Percentiles rank a stretch among this genome's conserved stretches.
phyloP scores from a whole-genome alignment of 2,797 vertebrate species.

The Molossus molossus region DNA sequence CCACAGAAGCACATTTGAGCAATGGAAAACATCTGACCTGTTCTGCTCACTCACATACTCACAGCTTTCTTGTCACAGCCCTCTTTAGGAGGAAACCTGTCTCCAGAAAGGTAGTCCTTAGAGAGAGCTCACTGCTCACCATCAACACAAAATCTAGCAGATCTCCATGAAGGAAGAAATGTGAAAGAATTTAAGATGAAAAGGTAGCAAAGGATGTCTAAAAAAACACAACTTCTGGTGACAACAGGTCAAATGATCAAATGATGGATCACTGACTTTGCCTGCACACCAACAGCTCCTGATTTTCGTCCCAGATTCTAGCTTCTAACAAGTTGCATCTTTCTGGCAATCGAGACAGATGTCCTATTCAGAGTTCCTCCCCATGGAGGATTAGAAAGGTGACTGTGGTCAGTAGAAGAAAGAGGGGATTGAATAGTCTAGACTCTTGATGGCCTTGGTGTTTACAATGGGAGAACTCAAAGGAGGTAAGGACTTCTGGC shows the following conservation, averaged over 20 bases:
- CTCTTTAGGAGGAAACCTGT: slow-evolving; percentile 19
- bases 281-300: not conserved
- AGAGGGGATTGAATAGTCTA: not conserved
- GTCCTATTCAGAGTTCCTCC: slow-evolving; percentile 10
- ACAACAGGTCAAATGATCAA: not conserved
- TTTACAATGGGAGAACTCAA: not conserved
- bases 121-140: not conserved
- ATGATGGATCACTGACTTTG: not conserved
- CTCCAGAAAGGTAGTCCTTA: slow-evolving; percentile 9
- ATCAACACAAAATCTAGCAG: not conserved
- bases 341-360: not conserved
- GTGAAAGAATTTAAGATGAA: not conserved
- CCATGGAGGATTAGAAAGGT: not conserved
- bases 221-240: not conserved
- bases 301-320: not conserved
- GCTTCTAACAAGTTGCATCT: not conserved
- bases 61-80: not conserved
- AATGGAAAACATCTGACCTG: slow-evolving; percentile 41
- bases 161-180: slow-evolving; percentile 12
- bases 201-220: not conserved
- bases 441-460: not conserved
- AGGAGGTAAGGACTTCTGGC: not conserved
- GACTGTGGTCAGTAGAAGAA: not conserved
- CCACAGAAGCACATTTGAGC: not conserved
- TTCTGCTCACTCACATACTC: not conserved